phyloP scores from a whole-genome alignment of 2,797 vertebrate species.

The Pangasius sanitwongsei region DNA sequence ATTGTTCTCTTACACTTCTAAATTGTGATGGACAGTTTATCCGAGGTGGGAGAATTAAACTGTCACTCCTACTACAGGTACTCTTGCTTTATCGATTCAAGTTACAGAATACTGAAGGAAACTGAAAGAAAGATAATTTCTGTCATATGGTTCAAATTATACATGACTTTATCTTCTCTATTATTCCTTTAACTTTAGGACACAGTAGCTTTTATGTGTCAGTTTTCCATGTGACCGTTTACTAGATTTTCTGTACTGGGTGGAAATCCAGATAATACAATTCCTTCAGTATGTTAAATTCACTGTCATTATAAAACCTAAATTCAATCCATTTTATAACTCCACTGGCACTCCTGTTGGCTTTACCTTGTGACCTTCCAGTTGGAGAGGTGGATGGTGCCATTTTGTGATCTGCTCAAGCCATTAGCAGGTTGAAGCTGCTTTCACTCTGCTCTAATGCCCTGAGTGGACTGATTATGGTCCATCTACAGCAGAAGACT shows the following conservation, averaged over 20 bases:
- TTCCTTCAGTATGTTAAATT: slow-evolving; percentile 29
- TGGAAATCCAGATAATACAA: slow-evolving; percentile 39
- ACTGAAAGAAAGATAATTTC: slow-evolving; percentile 37
- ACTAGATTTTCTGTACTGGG: slow-evolving; percentile 11
- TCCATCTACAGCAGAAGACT: slow-evolving; percentile 5
- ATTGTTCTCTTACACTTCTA: slow-evolving; percentile 82
- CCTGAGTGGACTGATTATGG: slow-evolving; percentile 3
- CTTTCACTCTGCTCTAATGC: slow-evolving; percentile 46
- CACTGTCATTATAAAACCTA: slow-evolving; percentile 28
- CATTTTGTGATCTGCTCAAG: slow-evolving; percentile 48
- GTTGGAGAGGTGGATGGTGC: slow-evolving; percentile 34
- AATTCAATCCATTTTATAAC: slow-evolving; percentile 43
- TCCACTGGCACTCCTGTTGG: slow-evolving; percentile 30
- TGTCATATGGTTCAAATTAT: slow-evolving; percentile 22
- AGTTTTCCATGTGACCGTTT: slow-evolving; percentile 18
- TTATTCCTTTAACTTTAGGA: slow-evolving; percentile 11
- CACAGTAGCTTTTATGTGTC: background rate
- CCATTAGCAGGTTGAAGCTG: slow-evolving; percentile 57
- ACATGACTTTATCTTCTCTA: background rate
- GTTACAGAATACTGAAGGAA: slow-evolving; percentile 26
- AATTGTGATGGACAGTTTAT: slow-evolving; percentile 85
- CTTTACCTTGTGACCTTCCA: slow-evolving; percentile 42
- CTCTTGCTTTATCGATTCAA: slow-evolving; percentile 48
- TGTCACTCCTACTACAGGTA: slow-evolving; percentile 47
- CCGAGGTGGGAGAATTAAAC: slow-evolving; percentile 69